Percentiles rank a stretch among this genome's conserved stretches.
These are phyloP conservation scores for Leptinotarsa haldemani DNA, from an alignment of 2,888 invertebrate species.

Conservation along the genomic window DNA sequence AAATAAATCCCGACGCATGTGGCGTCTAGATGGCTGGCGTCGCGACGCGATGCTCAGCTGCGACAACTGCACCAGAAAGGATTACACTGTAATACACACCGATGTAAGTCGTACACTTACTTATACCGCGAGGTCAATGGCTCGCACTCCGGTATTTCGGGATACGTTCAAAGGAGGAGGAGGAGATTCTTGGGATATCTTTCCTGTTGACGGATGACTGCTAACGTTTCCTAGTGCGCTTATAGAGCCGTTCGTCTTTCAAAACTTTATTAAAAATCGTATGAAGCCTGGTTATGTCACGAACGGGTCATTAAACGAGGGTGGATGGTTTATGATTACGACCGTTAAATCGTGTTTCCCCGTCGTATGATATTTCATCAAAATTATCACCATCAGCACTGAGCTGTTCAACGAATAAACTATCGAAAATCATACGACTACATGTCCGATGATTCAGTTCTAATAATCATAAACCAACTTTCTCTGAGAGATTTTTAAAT, in stretches of 20 bases:
- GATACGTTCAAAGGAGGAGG: slow-evolving; percentile 7
- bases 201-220: slow-evolving; percentile 4
- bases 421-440: too few species aligned
- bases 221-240: slow-evolving; percentile 6
- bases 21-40: slow-evolving; percentile 60
- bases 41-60: slow-evolving; percentile 58
- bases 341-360: neutral
- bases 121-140: slow-evolving; percentile 18
- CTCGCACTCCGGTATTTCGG: slow-evolving; percentile 24
- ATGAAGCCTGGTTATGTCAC: neutral
- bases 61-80: slow-evolving; percentile 58
- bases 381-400: neutral
- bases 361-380: neutral
- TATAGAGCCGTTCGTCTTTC: neutral
- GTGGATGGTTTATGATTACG: neutral
- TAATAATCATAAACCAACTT: too few species aligned
- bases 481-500: too few species aligned
- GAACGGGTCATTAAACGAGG: neutral
- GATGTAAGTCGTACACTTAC: slow-evolving; percentile 9
- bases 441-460: too few species aligned
- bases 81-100: slow-evolving; percentile 57
- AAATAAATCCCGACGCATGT: slow-evolving; percentile 56
- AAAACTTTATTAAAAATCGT: slow-evolving; percentile 1
- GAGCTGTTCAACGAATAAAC: neutral
- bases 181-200: slow-evolving; percentile 10